phyloP scores from a whole-genome alignment of 2,797 vertebrate species.

The Gallinago solitaria region DNA sequence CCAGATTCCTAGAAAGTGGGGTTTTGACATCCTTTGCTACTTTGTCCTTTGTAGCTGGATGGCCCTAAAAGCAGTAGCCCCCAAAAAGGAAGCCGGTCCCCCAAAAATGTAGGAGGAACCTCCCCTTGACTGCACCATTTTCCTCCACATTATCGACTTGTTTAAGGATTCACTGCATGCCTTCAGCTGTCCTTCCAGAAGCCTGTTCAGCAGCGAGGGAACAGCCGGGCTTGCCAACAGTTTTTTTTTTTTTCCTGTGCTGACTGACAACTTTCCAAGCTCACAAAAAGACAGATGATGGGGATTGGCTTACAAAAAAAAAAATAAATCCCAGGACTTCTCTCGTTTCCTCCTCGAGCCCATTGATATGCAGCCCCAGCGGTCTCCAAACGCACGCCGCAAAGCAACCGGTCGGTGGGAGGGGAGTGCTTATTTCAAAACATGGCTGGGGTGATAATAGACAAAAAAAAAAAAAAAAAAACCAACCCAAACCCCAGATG shows the following conservation, averaged over 20 bases:
- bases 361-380: not conserved
- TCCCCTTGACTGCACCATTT: not conserved
- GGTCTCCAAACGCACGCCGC: not conserved
- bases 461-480: not conserved
- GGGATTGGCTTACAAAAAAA: not conserved
- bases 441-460: not conserved
- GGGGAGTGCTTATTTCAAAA: not conserved
- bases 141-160: not conserved
- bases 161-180: not conserved
- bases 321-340: not conserved
- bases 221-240: not conserved
- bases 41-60: not conserved
- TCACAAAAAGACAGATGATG: slow-evolving; percentile 7
- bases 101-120: not conserved
- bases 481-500: not conserved
- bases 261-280: slow-evolving; percentile 28
- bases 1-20: not conserved
- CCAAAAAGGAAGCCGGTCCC: not conserved
- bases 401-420: not conserved
- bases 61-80: not conserved
- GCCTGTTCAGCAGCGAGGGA: not conserved
- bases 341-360: not conserved
- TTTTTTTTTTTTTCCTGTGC: not conserved
- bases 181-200: slow-evolving; percentile 1
- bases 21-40: not conserved